Evolutionary conservation across 1,140 invertebrate species (phyloP).

Genomic region (Lerema accius): DNA sequence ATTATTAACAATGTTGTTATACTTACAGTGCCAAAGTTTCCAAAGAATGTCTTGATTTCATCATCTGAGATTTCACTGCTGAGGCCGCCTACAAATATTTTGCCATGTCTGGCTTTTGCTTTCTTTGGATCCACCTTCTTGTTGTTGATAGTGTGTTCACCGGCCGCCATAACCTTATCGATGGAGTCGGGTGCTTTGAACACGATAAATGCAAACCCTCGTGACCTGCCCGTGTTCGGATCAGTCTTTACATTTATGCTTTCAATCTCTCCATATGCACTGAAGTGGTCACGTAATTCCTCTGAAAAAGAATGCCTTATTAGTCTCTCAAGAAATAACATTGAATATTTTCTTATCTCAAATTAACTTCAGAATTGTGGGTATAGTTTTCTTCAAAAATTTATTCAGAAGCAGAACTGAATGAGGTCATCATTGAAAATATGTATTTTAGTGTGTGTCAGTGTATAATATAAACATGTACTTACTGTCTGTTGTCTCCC

Average conservation of each 20-base stretch:
- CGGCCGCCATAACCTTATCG: constrained; percentile 93
- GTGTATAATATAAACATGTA: constrained; percentile 54
- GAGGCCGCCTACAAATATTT: constrained; percentile 97
- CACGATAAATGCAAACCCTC: constrained; percentile 98
- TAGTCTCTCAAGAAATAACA: constrained; percentile 17
- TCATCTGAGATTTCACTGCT: constrained; percentile 95
- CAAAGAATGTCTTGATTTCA: constrained; percentile 95
- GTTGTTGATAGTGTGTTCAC: constrained; percentile 95
- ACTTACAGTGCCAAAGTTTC: constrained; percentile 94
- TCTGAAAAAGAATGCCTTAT: constrained; percentile 85
- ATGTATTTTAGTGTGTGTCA: constrained; percentile 8
- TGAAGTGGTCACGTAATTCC: constrained; percentile 96
- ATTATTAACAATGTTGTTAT: constrained; percentile 13
- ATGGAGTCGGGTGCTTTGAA: constrained; percentile 94
- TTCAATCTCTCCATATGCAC: constrained; percentile 94
- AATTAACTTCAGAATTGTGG: constrained; percentile 65
- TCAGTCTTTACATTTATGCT: constrained; percentile 97
- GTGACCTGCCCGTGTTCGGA: constrained; percentile 93
- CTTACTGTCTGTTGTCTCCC: constrained; percentile 99
- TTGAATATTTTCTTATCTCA: constrained; percentile 39
- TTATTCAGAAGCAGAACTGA: constrained; percentile 83
- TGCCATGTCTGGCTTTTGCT: constrained; percentile 95
- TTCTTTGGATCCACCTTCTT: constrained; percentile 98
- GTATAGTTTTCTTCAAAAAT: constrained; percentile 77
- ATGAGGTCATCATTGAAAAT: constrained; percentile 72